phyloP scores from a whole-genome alignment of 2,888 invertebrate genomes.

The Andrena hattorfiana region DNA sequence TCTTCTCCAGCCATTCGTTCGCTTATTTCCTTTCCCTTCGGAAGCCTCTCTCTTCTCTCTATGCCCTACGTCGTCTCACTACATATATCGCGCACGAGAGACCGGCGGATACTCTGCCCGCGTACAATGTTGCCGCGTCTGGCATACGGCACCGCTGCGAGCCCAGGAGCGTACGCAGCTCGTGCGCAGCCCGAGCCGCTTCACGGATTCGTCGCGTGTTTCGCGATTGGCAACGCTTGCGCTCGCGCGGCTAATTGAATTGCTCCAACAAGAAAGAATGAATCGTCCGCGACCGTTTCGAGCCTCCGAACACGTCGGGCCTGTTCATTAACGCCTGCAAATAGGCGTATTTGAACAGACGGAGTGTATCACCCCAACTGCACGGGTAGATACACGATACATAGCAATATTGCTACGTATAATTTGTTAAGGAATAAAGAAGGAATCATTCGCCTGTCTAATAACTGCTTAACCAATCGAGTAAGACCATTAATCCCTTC shows the following conservation, averaged over 20 bases:
- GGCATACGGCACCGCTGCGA: constrained; percentile 58
- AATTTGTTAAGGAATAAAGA: too few relatives aligned
- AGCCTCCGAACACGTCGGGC: not conserved
- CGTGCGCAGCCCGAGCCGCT: constrained; percentile 63
- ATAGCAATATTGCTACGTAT: not conserved
- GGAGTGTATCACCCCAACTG: not conserved
- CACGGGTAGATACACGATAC: not conserved
- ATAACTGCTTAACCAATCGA: too few relatives aligned
- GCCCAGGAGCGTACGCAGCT: constrained; percentile 69
- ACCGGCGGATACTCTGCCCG: constrained; percentile 58
- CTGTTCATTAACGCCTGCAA: constrained; percentile 1
- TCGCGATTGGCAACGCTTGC: constrained; percentile 62
- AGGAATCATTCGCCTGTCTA: too few relatives aligned
- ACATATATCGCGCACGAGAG: constrained; percentile 56
- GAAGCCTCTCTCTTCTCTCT: constrained; percentile 42
- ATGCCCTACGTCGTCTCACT: constrained; percentile 37
- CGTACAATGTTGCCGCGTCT: constrained; percentile 79
- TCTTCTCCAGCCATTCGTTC: constrained; percentile 13
- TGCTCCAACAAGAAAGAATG: constrained; percentile 44
- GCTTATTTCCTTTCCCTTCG: constrained; percentile 29
- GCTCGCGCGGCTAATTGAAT: constrained; percentile 69
- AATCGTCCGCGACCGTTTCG: constrained; percentile 17
- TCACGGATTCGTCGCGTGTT: constrained; percentile 67
- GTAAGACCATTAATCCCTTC: too few relatives aligned
- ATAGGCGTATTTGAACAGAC: not conserved